Percentiles rank a stretch among this genome's conserved stretches.
Conservation (phyloP, 2,888 invertebrate genomes). For the Belgica antarctica region DNA sequence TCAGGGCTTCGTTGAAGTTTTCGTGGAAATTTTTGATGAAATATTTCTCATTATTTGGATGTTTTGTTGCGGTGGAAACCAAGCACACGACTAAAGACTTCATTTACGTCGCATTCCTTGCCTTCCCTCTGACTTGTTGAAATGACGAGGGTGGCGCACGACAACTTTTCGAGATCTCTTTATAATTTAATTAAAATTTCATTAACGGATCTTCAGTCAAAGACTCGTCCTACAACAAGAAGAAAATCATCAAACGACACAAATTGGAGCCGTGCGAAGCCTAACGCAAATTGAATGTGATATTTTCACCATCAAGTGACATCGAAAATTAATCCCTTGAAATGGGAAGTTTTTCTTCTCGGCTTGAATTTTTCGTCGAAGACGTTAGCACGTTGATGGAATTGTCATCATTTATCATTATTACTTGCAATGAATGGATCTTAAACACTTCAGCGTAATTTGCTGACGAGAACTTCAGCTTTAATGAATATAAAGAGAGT, state of each 20-base stretch:
- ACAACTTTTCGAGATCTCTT: conserved; percentile 28
- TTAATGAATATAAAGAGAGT: conserved; percentile 25
- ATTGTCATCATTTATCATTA: conserved; percentile 44
- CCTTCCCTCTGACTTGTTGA: background rate
- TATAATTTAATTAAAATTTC: conserved; percentile 44
- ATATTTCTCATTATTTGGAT: conserved; percentile 12
- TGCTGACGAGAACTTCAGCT: conserved; percentile 2
- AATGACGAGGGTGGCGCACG: conserved; percentile 36
- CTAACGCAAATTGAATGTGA: conserved; percentile 36
- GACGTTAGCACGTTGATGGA: conserved; percentile 12
- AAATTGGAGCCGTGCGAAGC: conserved; percentile 26
- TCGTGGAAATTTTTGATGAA: background rate
- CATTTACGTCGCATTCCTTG: background rate
- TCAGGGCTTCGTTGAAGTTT: background rate
- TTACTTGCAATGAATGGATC: conserved; percentile 22
- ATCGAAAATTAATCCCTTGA: conserved; percentile 37
- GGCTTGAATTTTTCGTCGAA: background rate
- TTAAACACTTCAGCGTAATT: conserved; percentile 41
- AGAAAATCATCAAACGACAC: conserved; percentile 26
- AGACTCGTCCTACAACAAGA: too few relatives aligned
- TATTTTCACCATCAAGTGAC: conserved; percentile 34
- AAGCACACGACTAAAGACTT: conserved; percentile 6
- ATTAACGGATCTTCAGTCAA: conserved; percentile 29
- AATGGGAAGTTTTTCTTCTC: conserved; percentile 20
- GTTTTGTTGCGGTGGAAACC: conserved; percentile 27